These are phyloP conservation scores for Beris morrisii DNA, from an alignment of 2,888 invertebrate species.

Conservation along the genomic window DNA sequence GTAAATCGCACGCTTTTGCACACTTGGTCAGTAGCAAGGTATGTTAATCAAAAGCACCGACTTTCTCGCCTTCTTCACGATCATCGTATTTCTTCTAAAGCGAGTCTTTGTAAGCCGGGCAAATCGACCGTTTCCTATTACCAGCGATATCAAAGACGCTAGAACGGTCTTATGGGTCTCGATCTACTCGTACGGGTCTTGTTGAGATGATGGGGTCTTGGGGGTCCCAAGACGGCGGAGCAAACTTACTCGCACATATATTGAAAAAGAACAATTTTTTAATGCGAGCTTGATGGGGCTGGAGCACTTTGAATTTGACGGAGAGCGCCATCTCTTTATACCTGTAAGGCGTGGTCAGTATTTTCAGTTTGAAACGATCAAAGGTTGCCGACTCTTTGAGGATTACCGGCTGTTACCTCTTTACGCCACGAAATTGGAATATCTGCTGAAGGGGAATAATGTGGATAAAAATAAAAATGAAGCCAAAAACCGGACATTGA, in stretches of 20 bases:
- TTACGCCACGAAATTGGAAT: conserved; percentile 6
- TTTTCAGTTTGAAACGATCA: conserved; percentile 29
- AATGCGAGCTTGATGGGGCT: conserved; percentile 29
- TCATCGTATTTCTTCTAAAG: no score
- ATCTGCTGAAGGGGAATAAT: conserved; percentile 1
- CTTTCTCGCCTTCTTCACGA: conserved; percentile 21
- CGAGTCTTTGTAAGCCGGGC: no score
- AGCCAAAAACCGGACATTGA: no score
- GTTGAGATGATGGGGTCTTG: no score
- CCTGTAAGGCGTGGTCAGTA: conserved; percentile 31
- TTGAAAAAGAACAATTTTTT: conserved; percentile 26
- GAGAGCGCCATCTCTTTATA: conserved; percentile 32
- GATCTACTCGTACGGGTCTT: no score
- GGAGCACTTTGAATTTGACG: conserved; percentile 28
- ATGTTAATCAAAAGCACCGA: conserved; percentile 32
- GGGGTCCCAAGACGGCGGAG: no score
- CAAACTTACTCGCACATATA: no score
- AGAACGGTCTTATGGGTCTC: no score
- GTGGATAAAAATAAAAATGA: not conserved
- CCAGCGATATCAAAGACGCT: no score
- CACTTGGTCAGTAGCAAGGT: conserved; percentile 28
- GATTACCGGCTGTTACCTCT: conserved; percentile 19
- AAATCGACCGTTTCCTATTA: no score
- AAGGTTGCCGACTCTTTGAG: conserved; percentile 26
- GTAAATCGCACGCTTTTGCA: conserved; percentile 34